Evolutionary conservation across 2,888 invertebrate genomes (phyloP).

Genomic region (Tipula lateralis): DNA sequence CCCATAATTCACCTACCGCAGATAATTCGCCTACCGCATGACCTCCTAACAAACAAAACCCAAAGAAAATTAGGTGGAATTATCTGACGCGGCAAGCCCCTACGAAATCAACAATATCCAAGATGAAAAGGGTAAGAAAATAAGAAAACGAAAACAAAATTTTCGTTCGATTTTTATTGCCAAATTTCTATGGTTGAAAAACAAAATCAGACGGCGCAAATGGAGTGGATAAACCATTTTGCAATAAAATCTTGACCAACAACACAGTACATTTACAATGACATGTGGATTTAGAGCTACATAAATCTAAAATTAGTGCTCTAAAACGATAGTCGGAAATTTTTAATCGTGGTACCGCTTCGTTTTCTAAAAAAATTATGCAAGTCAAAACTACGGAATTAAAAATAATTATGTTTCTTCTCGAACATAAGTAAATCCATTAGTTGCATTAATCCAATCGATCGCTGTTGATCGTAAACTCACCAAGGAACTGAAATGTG

Average conservation of each 20-base stretch:
- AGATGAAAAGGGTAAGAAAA: not conserved
- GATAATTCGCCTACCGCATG: not conserved
- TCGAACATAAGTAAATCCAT: not conserved
- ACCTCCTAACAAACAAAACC: not conserved
- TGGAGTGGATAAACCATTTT: not conserved
- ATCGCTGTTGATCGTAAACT: not conserved
- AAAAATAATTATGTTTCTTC: too few species aligned
- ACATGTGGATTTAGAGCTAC: not conserved
- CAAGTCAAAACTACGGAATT: too few species aligned
- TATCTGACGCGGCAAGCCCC: not conserved
- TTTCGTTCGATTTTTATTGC: too few species aligned
- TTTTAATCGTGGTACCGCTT: not conserved
- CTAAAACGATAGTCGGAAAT: not conserved
- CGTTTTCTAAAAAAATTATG: too few species aligned
- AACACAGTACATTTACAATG: not conserved
- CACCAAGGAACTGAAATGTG: not conserved
- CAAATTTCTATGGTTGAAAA: not conserved
- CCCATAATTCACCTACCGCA: too few species aligned
- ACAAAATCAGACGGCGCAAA: not conserved
- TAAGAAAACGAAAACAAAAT: not conserved
- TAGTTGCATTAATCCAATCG: not conserved
- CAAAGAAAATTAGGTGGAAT: not conserved
- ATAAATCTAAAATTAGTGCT: not conserved
- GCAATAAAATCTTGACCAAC: not conserved
- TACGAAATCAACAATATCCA: not conserved